Evolutionary conservation across 2,797 vertebrate species (phyloP), one percentile per base, ranked within the genome.

Genomic region (Characodon lateralis): DNA sequence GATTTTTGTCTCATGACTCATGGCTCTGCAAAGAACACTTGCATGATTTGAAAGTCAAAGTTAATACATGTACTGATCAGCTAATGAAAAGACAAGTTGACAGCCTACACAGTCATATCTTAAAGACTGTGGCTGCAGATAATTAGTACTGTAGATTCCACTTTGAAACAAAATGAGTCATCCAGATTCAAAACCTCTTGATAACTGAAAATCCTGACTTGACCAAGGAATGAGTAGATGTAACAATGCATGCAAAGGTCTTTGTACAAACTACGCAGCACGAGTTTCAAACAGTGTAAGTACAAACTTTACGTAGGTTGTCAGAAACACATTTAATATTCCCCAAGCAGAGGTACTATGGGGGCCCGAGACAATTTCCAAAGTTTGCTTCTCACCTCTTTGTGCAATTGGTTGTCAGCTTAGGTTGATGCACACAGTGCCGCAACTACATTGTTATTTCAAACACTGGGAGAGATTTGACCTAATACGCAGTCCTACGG

Each of bases 351-450:
- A 74, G 41, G 9, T 39, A 12, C 78, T 65, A 58, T 83, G 56
- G 80, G 75, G 71, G 73, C 48, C 53, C 28, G 9, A n/a, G 22
- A 71, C 50, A n/a, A 26, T 77, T 80, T 66, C 22, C 41, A n/a
- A 78, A 81, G 79, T 74, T 55, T 18, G 7, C 39, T 70, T 70
- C 58, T 66, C 72, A 71, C 66, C 68, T 84, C 31, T 68, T 68
- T 68, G 77, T 70, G 53, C 16, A 2, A 24, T 24, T 6, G 0
- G 4, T 69, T 88, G 80, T 74, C 7, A 55, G 28, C 66, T 63
- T 63, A n/a, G 24, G 14, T 73, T 58, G 13, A 6, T 74, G 87
- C 35, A 87, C 84, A 78, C 56, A 1, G 65, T 73, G 78, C 83
- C 46, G 69, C 75, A 66, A 4, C 2, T 51, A 71, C 55, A 77